A percentile compares a stretch with the other conserved stretches of the same genome.
Evolutionary conservation across 2,113 vertebrate species (phyloP).

Genomic region (Protobothrops flavoviridis): DNA sequence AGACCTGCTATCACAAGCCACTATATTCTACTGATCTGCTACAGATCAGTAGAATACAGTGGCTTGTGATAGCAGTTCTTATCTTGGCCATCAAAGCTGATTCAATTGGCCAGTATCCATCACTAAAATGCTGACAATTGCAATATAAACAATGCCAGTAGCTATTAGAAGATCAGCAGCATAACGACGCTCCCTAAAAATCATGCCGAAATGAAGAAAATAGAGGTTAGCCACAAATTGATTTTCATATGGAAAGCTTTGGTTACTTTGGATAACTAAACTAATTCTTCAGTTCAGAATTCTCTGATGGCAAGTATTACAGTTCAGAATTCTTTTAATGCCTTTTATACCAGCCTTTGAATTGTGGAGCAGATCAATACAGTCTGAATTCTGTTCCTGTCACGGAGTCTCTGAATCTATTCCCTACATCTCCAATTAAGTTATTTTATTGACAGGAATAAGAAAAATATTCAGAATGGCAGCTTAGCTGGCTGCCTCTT

Average conservation of each 20-base stretch:
- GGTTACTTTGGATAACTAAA: background rate
- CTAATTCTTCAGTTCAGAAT: background rate
- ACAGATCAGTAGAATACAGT: background rate
- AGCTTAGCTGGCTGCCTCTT: background rate
- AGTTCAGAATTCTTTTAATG: background rate
- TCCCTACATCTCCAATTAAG: background rate
- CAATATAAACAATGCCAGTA: background rate
- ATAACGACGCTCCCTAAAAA: background rate
- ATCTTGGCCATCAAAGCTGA: background rate
- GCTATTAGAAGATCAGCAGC: background rate
- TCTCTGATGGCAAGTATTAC: background rate
- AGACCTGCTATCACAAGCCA: background rate
- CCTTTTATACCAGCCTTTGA: background rate
- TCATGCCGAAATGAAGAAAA: background rate
- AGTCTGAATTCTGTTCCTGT: background rate
- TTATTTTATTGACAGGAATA: background rate
- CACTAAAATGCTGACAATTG: background rate
- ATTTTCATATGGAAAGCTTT: background rate
- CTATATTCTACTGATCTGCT: background rate
- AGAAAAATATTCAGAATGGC: background rate
- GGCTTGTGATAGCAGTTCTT: background rate
- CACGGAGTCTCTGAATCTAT: background rate
- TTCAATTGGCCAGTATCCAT: background rate
- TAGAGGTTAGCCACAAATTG: background rate
- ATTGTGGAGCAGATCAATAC: background rate